Evolutionary conservation across 2,113 vertebrate genomes (phyloP), one percentile per base, ranked within the genome.

Genomic region (Mellivora capensis): DNA sequence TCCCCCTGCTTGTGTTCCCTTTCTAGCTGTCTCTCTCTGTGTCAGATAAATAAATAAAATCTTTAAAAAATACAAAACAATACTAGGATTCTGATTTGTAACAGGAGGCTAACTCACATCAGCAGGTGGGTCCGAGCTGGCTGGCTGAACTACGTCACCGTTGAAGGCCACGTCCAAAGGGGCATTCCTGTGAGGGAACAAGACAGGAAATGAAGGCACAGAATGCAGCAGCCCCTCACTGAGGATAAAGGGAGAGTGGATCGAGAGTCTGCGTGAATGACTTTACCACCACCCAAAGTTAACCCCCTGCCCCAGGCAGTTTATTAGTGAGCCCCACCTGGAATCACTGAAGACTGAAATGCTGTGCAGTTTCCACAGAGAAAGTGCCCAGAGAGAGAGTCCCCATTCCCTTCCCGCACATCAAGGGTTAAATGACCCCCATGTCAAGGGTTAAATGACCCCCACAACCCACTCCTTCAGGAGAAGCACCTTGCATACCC

Each of bases 111-210:
- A 49, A 98, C 98, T 98, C 93, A 98, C 98, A 0, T 94, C 37
- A 0, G 74, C 3, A 31, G 76, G 47, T 29, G 49, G 59, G 62
- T 92, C 90, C 8, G 64, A 44, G 84, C 81, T 25, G 61, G 59
- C 54, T 1, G 4, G 92, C 62, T 92, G 88, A 64, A 87, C 76
- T 90, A 97, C 71, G 93, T 97, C 97, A 71, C 98, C 96, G 0
- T 97, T 97, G 95, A 96, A n/a, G 18, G 97, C 71, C 74, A 18
- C 69, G 90, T 97, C 61, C 2, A 67, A 85, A 80, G 62, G 0
- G 6, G 67, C 5, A 20, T 7, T 90, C 87, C 98, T 98, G 84
- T 44, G 44, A 96, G 64, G 39, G 37, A 87, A 8, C 54, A 39
- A 91, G 71, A 93, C 9, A 79, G 42, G 71, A 90, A 92, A 57